Conservation (phyloP, 2,797 vertebrate genomes). For the Lacerta agilis region DNA sequence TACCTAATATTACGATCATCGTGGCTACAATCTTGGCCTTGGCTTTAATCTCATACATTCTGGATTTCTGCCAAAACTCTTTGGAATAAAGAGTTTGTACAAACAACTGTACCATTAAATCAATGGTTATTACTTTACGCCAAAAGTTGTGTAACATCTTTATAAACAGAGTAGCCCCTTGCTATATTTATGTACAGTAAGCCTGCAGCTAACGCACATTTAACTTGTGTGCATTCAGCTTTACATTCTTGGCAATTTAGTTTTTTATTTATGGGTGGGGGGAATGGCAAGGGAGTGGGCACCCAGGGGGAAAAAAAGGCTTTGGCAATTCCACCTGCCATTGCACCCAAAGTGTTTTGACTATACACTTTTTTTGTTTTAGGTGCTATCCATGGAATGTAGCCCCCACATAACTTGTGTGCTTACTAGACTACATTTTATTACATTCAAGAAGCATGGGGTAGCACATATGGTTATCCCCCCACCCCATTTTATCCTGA, state of each 20-base stretch:
- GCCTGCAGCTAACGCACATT: background rate
- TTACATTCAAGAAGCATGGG: background rate
- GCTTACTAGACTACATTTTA: background rate
- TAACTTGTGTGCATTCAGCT: background rate
- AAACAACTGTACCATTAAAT: background rate
- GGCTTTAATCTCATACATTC: background rate
- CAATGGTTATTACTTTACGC: background rate
- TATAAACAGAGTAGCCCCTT: background rate
- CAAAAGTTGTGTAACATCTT: background rate
- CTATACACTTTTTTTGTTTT: no score
- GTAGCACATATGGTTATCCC: background rate
- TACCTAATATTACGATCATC: conserved; percentile 37
- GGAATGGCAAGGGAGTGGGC: no score
- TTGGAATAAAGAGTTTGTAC: conserved; percentile 1
- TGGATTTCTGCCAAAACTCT: background rate
- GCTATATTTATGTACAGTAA: background rate
- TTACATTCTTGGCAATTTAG: no score
- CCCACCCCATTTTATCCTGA: background rate
- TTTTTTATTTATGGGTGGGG: no score
- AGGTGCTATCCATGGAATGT: no score
- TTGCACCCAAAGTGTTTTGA: no score
- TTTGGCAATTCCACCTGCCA: no score
- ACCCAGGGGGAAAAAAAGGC: no score
- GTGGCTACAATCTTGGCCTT: background rate
- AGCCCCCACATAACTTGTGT: no score